phyloP scores from a whole-genome alignment of 2,888 invertebrate species.

The Neoascia interrupta region DNA sequence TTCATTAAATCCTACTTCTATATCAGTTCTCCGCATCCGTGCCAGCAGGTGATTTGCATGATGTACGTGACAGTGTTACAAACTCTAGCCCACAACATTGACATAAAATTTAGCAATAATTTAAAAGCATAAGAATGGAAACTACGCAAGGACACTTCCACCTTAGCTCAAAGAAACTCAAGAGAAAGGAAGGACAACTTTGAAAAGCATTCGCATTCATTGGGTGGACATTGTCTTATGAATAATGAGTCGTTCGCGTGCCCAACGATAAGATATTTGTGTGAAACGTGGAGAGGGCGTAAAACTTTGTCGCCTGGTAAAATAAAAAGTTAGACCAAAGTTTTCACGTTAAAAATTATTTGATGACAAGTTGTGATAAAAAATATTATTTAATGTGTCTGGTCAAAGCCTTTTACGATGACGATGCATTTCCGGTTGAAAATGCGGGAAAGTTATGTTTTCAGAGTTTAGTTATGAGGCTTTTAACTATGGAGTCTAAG shows the following conservation, averaged over 20 bases:
- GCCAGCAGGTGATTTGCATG: no score
- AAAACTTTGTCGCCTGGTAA: slow-evolving; percentile 7
- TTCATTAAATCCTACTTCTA: no score
- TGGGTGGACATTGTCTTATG: slow-evolving; percentile 33
- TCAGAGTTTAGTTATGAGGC: no score
- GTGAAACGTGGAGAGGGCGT: slow-evolving; percentile 5
- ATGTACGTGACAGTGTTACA: no score
- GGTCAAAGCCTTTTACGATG: no score
- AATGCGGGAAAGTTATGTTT: no score
- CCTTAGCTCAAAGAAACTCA: neutral
- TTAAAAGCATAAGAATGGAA: slow-evolving; percentile 9
- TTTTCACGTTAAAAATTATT: slow-evolving; percentile 26
- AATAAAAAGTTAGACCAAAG: slow-evolving; percentile 20
- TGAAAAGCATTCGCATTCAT: neutral
- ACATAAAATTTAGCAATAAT: no score
- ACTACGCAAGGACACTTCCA: slow-evolving; percentile 16
- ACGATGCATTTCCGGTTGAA: slow-evolving; percentile 33
- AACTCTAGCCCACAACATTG: slow-evolving; percentile 3
- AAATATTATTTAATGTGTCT: slow-evolving; percentile 33
- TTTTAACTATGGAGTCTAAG: no score
- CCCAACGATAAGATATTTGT: slow-evolving; percentile 44
- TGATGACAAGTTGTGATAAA: slow-evolving; percentile 47
- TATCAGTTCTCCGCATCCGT: no score
- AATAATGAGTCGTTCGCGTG: slow-evolving; percentile 48
- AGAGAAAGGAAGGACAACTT: neutral